Evolutionary conservation across 2,113 vertebrate genomes (phyloP), one percentile per base, ranked within the genome.

Genomic region (Rhombomys opimus): DNA sequence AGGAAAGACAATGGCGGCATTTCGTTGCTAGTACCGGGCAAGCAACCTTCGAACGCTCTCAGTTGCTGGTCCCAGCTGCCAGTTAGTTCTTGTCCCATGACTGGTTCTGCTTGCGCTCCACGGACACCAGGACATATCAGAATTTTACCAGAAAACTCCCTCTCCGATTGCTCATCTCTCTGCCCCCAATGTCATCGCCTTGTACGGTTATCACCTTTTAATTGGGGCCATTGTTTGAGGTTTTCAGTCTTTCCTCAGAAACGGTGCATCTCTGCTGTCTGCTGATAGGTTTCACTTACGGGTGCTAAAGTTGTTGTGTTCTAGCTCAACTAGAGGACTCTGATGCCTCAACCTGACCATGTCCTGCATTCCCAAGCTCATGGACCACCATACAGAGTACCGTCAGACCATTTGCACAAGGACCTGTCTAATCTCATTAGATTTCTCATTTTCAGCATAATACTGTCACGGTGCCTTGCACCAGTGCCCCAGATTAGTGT

Each of bases 381-480:
- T 14, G 90, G 86, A 41, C 72, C 92, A 82, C 92, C 95, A 95
- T 81, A 87, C 57, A 78, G 97, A 98, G 65, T 80, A 38, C 94
- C 94, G 88, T 89, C 90, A 97, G 95, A 92, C 95, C 96, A 88
- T 92, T 96, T 90, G 97, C 88, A 95, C 72, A 18, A 17, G 91
- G 78, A 72, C 87, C 95, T 98, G 93, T 95, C 97, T 98, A 98
- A 98, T 98, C 98, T 98, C 98, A 98, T 98, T 99, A 98, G 98
- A 98, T 97, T 98, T 98, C 98, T 98, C 98, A 98, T 99, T 98
- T 98, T 98, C 98, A 97, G 96, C 95, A 84, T 98, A 98, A 98
- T 98, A 96, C 96, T 97, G 98, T 98, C 98, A 98, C 97, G 98
- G 95, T 35, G 93, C 97, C 98, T 94, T 98, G 98, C 98, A 98